These are phyloP conservation scores for Anseranas semipalmata DNA, from an alignment of 2,113 vertebrate genomes.

Conservation along the genomic window DNA sequence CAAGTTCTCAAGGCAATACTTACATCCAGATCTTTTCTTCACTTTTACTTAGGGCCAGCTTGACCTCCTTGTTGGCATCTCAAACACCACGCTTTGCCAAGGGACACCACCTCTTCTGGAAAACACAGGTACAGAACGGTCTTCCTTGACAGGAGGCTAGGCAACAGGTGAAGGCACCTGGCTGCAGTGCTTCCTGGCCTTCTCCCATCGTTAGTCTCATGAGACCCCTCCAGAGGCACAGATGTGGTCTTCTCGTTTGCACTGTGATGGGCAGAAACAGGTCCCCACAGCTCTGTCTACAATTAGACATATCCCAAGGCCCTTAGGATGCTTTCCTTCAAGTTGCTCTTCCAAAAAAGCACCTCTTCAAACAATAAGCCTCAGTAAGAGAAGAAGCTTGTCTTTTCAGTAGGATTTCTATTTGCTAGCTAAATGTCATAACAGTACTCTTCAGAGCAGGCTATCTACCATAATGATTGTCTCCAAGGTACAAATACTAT, in stretches of 20 bases:
- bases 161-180: not conserved
- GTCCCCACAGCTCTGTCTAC: not conserved
- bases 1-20: not conserved
- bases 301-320: not conserved
- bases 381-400: not conserved
- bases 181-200: not conserved
- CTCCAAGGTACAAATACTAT: not conserved
- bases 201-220: not conserved
- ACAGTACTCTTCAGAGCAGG: not conserved
- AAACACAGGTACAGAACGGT: not conserved
- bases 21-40: not conserved
- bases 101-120: not conserved
- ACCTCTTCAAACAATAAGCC: not conserved
- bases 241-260: not conserved
- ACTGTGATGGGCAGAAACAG: not conserved
- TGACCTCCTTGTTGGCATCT: not conserved
- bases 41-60: not conserved
- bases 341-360: not conserved
- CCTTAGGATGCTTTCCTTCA: not conserved
- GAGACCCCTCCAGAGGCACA: not conserved
- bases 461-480: not conserved
- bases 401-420: not conserved
- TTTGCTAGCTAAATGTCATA: not conserved
- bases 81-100: not conserved
- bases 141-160: not conserved